These are phyloP conservation scores for Gryllus longicercus DNA, from an alignment of 2,888 invertebrate species.

Conservation along the genomic window DNA sequence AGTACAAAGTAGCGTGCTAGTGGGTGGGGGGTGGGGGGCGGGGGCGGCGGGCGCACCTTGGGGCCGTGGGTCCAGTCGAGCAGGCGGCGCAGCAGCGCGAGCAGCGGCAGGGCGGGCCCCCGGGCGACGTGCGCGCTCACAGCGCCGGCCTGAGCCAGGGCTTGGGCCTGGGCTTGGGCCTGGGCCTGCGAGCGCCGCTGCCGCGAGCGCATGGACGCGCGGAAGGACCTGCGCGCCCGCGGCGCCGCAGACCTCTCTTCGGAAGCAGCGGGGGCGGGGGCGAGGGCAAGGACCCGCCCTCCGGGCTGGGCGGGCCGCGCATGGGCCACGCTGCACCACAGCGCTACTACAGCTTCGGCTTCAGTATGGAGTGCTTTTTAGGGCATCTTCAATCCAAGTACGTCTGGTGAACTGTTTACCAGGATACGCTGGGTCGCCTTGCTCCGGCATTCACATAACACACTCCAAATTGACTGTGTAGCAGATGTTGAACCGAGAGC, in stretches of 20 bases:
- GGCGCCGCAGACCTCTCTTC: neutral
- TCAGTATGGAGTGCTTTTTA: no score
- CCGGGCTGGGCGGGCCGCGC: slow-evolving; percentile 8
- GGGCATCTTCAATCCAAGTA: no score
- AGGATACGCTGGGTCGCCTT: no score
- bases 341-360: neutral
- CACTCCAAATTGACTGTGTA: no score
- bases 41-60: neutral
- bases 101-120: no score
- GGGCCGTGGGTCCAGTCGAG: neutral
- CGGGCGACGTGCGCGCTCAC: neutral
- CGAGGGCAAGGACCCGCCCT: neutral
- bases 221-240: neutral
- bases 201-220: neutral
- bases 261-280: neutral
- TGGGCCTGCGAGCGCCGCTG: neutral
- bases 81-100: neutral
- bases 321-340: neutral
- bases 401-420: no score
- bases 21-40: no score
- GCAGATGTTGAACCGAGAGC: no score
- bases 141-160: neutral
- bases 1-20: no score
- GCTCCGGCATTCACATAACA: no score
- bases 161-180: neutral